A percentile compares a stretch with the other conserved stretches of the same genome.
Conservation (phyloP, 2,888 invertebrate species). For the Drosophila kokeensis region DNA sequence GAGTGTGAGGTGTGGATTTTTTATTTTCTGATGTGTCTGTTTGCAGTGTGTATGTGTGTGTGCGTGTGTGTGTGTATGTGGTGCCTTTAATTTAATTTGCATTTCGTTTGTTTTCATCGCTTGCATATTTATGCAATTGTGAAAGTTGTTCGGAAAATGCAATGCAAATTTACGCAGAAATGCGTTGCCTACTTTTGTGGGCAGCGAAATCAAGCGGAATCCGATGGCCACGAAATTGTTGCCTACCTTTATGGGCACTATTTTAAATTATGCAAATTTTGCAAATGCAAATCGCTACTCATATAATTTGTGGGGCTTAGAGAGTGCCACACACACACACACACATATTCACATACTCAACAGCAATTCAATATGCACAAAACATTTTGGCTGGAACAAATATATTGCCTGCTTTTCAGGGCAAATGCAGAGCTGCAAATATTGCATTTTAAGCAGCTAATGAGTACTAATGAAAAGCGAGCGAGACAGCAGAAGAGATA, state of each 20-base stretch:
- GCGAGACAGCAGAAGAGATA: not conserved
- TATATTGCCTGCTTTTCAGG: conserved; percentile 34
- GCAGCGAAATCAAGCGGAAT: not conserved
- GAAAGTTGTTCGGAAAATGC: conserved; percentile 16
- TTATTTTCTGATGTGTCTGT: conserved; percentile 44
- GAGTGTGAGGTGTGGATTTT: conserved; percentile 3
- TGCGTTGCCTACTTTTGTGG: conserved; percentile 45
- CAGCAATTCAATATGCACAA: not conserved
- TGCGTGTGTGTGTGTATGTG: conserved; percentile 1
- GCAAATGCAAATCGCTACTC: not conserved
- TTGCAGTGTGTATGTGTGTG: not conserved
- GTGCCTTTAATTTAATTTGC: conserved; percentile 67
- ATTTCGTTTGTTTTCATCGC: conserved; percentile 32
- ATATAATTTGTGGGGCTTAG: not conserved
- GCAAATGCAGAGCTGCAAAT: conserved; percentile 9
- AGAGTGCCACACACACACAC: not conserved
- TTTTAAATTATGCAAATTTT: not conserved
- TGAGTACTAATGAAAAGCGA: conserved; percentile 2
- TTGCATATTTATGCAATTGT: not conserved
- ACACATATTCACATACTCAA: not conserved
- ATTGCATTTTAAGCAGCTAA: conserved; percentile 4
- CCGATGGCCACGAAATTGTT: conserved; percentile 10
- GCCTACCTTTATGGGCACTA: conserved; percentile 31
- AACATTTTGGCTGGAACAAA: conserved; percentile 5
- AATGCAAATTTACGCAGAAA: conserved; percentile 8